Evolutionary conservation across 2,888 invertebrate species (phyloP).

Genomic region (Cheilosia soror): DNA sequence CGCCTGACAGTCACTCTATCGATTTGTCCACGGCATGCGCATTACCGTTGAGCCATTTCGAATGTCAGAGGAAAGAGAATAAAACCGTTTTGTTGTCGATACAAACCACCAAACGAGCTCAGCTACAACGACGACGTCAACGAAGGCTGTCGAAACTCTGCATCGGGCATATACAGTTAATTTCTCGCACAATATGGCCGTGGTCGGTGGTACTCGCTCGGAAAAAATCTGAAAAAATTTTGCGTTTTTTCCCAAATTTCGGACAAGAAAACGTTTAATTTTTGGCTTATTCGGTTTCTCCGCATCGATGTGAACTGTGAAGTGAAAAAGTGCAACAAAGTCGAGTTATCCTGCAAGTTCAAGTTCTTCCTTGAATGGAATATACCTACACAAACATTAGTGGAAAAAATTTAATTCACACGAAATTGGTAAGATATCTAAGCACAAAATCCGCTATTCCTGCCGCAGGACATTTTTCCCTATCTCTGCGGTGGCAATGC

Average conservation of each 20-base stretch:
- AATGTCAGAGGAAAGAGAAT: constrained; percentile 58
- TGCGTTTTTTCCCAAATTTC: constrained; percentile 32
- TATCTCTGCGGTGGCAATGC: constrained; percentile 66
- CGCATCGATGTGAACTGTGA: constrained; percentile 15
- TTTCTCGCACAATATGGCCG: constrained; percentile 73
- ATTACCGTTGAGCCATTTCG: constrained; percentile 40
- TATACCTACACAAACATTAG: constrained; percentile 15
- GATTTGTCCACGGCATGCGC: constrained; percentile 73
- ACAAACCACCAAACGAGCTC: constrained; percentile 20
- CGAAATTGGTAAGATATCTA: constrained; percentile 30
- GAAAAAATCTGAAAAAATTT: constrained; percentile 51
- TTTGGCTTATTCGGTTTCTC: constrained; percentile 16
- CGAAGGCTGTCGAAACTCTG: constrained; percentile 64
- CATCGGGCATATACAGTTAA: constrained; percentile 70
- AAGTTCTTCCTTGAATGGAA: constrained; percentile 6
- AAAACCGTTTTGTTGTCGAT: constrained; percentile 61
- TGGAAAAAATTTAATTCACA: neutral
- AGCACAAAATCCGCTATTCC: neutral
- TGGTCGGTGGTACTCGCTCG: constrained; percentile 61
- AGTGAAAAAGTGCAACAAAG: constrained; percentile 32
- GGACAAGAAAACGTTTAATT: constrained; percentile 27
- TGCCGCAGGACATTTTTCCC: constrained; percentile 54
- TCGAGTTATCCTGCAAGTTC: constrained; percentile 13
- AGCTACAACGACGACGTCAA: constrained; percentile 31
- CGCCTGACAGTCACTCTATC: constrained; percentile 60